phyloP scores from a whole-genome alignment of 2,888 invertebrate species.

The Lasioglossum villosulum region DNA sequence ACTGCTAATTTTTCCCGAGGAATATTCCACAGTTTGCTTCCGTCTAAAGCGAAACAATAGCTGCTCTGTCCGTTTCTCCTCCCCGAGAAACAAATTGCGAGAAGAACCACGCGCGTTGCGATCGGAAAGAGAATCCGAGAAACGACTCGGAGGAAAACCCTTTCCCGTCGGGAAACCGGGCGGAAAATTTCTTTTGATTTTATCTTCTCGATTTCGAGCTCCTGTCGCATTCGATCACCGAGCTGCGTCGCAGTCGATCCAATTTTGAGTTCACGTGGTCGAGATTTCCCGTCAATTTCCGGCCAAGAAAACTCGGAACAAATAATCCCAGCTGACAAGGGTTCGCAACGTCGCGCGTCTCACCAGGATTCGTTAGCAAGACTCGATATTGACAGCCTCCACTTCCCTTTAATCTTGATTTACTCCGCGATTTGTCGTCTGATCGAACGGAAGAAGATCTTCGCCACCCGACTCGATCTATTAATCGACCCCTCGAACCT shows the following conservation, averaged over 20 bases:
- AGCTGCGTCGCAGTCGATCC: neutral
- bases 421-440: conserved; percentile 24
- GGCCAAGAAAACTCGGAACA: conserved; percentile 13
- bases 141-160: neutral
- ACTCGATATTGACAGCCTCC: conserved; percentile 27
- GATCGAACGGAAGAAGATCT: conserved; percentile 24
- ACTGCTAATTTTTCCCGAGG: neutral
- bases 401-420: conserved; percentile 43
- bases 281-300: conserved; percentile 10
- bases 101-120: neutral
- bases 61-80: neutral
- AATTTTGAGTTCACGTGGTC: neutral
- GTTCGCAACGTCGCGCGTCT: neutral
- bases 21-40: neutral
- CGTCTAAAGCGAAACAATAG: neutral
- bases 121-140: neutral
- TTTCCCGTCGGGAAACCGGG: neutral
- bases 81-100: neutral
- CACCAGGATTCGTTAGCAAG: conserved; percentile 20
- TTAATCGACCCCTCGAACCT: neutral
- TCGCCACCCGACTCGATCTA: neutral
- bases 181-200: neutral
- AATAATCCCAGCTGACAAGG: conserved; percentile 35
- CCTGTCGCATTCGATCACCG: neutral
- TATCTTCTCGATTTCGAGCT: neutral